Evolutionary conservation across 2,113 vertebrate species (phyloP).

Genomic region (Sus scrofa): DNA sequence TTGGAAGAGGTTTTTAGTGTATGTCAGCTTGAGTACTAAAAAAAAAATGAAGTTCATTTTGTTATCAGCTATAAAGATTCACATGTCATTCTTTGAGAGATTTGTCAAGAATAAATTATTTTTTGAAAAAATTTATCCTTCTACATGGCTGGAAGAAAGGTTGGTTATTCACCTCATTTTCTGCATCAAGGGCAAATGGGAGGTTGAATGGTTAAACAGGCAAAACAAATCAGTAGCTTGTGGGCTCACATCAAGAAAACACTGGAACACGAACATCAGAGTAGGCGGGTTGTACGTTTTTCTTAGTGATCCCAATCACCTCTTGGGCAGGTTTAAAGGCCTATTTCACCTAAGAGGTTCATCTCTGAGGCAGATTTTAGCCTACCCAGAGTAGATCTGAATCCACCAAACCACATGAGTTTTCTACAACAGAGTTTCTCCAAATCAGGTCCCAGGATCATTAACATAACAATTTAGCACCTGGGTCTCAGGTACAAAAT

Average conservation of each 20-base stretch:
- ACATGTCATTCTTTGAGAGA: background rate
- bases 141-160: conserved; percentile 28
- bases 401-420: conserved; percentile 5
- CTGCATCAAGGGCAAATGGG: conserved; percentile 27
- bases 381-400: background rate
- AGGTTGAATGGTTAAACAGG: background rate
- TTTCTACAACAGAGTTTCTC: conserved; percentile 5
- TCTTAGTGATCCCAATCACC: background rate
- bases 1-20: conserved; percentile 53
- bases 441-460: conserved; percentile 52
- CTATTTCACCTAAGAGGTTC: background rate
- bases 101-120: conserved; percentile 56
- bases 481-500: background rate
- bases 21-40: background rate
- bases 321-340: background rate
- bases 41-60: background rate
- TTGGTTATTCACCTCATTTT: conserved; percentile 39
- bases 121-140: conserved; percentile 26
- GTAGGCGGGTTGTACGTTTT: background rate
- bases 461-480: conserved; percentile 27
- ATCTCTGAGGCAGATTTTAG: background rate
- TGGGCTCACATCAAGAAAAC: conserved; percentile 36
- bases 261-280: background rate
- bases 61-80: conserved; percentile 48
- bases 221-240: conserved; percentile 32